These are phyloP conservation scores for Microctenopoma lineatum DNA, from an alignment of 2,797 vertebrate species.

Conservation along the genomic window DNA sequence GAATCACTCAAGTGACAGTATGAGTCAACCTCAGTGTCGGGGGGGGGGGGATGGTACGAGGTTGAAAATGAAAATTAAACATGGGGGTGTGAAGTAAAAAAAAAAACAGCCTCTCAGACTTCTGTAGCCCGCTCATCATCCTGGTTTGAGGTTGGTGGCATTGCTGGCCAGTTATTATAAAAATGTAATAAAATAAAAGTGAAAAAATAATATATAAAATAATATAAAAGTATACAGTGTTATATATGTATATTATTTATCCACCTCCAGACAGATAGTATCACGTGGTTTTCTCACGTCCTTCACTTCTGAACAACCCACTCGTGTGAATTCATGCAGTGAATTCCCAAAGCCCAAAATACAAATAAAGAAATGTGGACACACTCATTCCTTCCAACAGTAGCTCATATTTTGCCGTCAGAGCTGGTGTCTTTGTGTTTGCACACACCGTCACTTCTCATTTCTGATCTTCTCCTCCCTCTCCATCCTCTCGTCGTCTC, in stretches of 20 bases:
- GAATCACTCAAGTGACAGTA: too few relatives aligned
- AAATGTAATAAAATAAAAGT: too few relatives aligned
- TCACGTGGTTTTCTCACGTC: background rate
- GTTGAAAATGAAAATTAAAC: background rate
- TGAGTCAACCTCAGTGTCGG: too few relatives aligned
- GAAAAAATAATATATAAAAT: too few relatives aligned
- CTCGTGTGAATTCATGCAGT: constrained; percentile 10
- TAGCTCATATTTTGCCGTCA: constrained; percentile 39
- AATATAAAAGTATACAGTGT: too few relatives aligned
- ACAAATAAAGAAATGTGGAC: too few relatives aligned
- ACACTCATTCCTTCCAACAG: constrained; percentile 1
- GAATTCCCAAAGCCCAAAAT: constrained; percentile 11
- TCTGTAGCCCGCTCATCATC: background rate
- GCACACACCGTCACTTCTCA: constrained; percentile 59
- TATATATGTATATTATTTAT: too few relatives aligned
- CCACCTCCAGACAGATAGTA: too few relatives aligned
- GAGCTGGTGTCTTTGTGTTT: constrained; percentile 55
- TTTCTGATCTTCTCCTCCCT: constrained; percentile 42
- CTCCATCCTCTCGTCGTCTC: constrained; percentile 33
- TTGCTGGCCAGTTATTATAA: too few relatives aligned
- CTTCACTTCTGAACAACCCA: background rate
- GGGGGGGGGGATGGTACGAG: too few relatives aligned
- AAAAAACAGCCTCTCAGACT: background rate
- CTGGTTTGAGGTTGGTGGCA: background rate
- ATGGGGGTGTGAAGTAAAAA: background rate